Evolutionary conservation across 1,140 invertebrate species (phyloP), one percentile per base, ranked within the genome.

Genomic region (Cryptotermes secundus): DNA sequence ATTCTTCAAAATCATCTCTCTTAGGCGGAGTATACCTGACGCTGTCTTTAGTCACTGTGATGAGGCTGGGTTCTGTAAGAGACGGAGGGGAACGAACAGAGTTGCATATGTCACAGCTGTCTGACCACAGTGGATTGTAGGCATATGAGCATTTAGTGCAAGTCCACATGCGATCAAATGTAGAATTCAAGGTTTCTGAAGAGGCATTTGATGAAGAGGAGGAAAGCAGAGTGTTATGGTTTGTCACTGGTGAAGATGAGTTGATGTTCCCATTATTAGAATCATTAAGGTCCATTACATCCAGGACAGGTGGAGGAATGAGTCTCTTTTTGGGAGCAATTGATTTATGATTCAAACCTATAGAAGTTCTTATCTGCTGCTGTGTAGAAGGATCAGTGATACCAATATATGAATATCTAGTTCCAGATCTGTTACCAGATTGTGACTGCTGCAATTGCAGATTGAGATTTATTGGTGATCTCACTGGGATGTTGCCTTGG

Each of bases 121-220:
- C 92, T 72, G 93, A 93, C 92, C 94, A 95, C 86, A 95, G 92
- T 83, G 95, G 94, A 90, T 97, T 97, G 88, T 96, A 96, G 81
- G 96, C 95, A 90, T 95, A 97, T 87, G 95, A 96, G 89, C 96
- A 97, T 89, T 96, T 94, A 84, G 92, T 91, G 90, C 96, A 97
- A 81, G 95, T 95, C 96, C 96, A 97, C 93, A 96, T 95, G 85
- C 95, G 93, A 84, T 92, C 92, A 34, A 92, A 86, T 82, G 82
- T 86, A 81, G 80, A 84, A 80, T 83, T 81, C 80, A 81, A 83
- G 42, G 38, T 79, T 59, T 84, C 79, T 38, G 82, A 80, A 85
- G 85, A 59, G 36, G 82, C 72, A 36, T 80, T 83, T 72, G 83
- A 84, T n/a, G 85, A 85, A 26, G 82, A 85, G 34, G 83, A 65